phyloP scores from a whole-genome alignment of 2,113 vertebrate species.

The Zosterops japonicus region DNA sequence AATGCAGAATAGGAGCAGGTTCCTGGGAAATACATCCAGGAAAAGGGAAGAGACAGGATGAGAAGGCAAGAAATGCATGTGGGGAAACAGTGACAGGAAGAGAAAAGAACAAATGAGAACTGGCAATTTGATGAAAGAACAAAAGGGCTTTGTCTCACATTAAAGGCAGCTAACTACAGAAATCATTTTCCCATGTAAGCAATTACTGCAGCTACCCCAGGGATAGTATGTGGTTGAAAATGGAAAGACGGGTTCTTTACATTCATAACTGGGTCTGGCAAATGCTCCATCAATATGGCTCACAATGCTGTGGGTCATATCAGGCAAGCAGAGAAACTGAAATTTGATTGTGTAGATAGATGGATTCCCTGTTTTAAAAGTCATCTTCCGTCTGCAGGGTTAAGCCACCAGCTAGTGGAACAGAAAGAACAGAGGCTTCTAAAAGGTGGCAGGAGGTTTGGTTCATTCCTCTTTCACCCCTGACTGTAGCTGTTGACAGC shows the following conservation, averaged over 20 bases:
- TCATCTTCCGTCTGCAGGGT: neutral
- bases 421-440: slow-evolving; percentile 12
- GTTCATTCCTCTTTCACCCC: slow-evolving; percentile 25
- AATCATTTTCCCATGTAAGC: slow-evolving; percentile 22
- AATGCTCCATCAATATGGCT: neutral
- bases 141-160: slow-evolving; percentile 51
- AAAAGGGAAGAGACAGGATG: neutral
- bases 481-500: slow-evolving; percentile 10
- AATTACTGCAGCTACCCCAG: neutral
- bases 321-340: neutral
- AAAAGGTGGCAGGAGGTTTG: neutral
- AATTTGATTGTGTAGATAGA: neutral
- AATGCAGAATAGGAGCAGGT: neutral
- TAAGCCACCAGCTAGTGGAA: neutral
- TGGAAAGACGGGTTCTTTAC: neutral
- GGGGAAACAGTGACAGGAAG: slow-evolving; percentile 4
- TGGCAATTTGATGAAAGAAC: slow-evolving; percentile 48
- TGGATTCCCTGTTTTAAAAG: neutral
- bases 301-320: neutral
- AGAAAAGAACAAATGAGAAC: slow-evolving; percentile 52
- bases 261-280: neutral
- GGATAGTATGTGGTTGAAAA: neutral
- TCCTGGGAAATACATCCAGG: slow-evolving; percentile 16
- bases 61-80: neutral
- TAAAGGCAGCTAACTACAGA: slow-evolving; percentile 25